These are phyloP conservation scores for Thalpophila matura DNA, from an alignment of 2,888 invertebrate genomes.

Conservation along the genomic window DNA sequence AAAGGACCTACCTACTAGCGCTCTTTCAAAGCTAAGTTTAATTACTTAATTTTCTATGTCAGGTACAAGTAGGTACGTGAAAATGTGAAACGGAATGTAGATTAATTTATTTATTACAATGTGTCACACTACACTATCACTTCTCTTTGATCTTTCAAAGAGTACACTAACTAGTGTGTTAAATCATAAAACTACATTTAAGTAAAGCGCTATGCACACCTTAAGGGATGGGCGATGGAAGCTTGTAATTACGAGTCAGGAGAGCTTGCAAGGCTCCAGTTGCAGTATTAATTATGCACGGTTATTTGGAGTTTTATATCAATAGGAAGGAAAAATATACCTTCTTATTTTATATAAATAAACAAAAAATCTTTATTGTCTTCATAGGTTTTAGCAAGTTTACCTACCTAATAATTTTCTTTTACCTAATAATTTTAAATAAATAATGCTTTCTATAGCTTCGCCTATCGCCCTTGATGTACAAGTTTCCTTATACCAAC, in stretches of 20 bases:
- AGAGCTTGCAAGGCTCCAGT: not conserved
- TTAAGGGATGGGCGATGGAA: not conserved
- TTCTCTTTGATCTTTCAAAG: not conserved
- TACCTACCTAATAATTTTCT: too few relatives aligned
- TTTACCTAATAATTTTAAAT: not conserved
- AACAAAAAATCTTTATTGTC: too few relatives aligned
- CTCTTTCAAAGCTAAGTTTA: not conserved
- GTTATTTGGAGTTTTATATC: not conserved
- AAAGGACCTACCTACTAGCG: too few relatives aligned
- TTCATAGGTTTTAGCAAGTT: too few relatives aligned
- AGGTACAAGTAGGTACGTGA: not conserved
- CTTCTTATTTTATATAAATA: too few relatives aligned
- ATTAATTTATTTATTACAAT: slow-evolving; percentile 1
- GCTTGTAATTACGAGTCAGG: not conserved
- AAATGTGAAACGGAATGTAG: too few relatives aligned
- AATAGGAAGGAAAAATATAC: too few relatives aligned
- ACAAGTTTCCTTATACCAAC: slow-evolving; percentile 7
- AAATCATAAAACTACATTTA: slow-evolving; percentile 17
- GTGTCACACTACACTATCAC: not conserved
- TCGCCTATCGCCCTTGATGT: not conserved
- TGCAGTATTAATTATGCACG: not conserved
- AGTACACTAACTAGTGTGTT: slow-evolving; percentile 7
- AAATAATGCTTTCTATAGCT: not conserved
- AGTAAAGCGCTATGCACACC: not conserved
- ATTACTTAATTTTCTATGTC: too few relatives aligned